phyloP scores from a whole-genome alignment of 2,797 vertebrate species.

The Cyclopterus lumpus region DNA sequence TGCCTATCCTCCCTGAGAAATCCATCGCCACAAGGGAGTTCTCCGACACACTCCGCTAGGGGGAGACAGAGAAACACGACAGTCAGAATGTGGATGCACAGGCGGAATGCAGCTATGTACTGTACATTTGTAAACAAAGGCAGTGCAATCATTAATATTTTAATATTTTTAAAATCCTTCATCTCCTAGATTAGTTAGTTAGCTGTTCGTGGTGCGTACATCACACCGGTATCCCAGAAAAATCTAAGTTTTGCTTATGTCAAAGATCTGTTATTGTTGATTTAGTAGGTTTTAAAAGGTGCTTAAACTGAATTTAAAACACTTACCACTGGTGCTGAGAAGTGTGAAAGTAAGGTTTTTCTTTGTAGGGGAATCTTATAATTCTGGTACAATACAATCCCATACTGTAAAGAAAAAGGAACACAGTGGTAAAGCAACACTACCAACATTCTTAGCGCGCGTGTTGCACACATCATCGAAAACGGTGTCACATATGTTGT shows the following conservation, averaged over 20 bases:
- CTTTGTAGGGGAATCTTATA: constrained; percentile 95
- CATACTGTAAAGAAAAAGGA: constrained; percentile 86
- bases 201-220: neutral
- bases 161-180: neutral
- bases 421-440: constrained; percentile 20
- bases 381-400: constrained; percentile 96
- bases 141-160: neutral
- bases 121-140: neutral
- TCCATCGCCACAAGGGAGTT: constrained; percentile 99
- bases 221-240: neutral
- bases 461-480: neutral
- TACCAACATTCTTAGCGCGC: neutral
- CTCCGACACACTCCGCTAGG: constrained; percentile 97
- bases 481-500: neutral
- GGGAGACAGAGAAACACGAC: constrained; percentile 66
- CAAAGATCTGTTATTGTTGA: neutral
- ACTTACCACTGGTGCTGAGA: constrained; percentile 92
- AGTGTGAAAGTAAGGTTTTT: constrained; percentile 89
- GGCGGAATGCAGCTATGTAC: neutral
- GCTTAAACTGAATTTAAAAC: neutral
- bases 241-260: neutral
- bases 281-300: neutral
- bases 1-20: constrained; percentile 97
- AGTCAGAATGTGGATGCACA: constrained; percentile 8
- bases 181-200: neutral